Conservation (phyloP, 2,797 vertebrate species). For the Coregonus sp. region DNA sequence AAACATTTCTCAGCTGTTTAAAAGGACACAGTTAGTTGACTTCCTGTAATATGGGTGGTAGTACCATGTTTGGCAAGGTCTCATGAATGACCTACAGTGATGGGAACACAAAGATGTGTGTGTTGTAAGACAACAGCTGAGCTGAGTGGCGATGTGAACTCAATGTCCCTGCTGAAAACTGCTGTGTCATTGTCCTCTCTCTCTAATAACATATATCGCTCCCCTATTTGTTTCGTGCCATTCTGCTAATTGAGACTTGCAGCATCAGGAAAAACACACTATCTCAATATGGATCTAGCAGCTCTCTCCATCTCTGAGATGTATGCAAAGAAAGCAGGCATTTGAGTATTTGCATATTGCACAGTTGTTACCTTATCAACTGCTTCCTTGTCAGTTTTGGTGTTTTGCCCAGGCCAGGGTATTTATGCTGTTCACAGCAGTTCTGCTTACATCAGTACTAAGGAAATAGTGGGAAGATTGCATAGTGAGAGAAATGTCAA, state of each 20-base stretch:
- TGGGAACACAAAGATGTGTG: constrained; percentile 44
- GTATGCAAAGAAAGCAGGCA: neutral
- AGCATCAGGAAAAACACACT: neutral
- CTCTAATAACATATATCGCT: constrained; percentile 20
- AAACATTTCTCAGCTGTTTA: neutral
- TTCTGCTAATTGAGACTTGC: constrained; percentile 38
- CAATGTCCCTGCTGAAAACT: constrained; percentile 57
- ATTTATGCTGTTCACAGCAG: neutral
- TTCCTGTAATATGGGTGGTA: neutral
- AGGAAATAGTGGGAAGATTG: neutral
- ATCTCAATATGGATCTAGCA: constrained; percentile 26
- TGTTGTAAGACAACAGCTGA: constrained; percentile 45
- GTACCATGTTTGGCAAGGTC: constrained; percentile 20
- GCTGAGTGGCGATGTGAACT: constrained; percentile 26
- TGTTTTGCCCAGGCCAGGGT: neutral
- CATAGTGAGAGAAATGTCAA: neutral
- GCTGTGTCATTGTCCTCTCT: constrained; percentile 67
- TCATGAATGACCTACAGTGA: constrained; percentile 53
- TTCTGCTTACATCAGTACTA: neutral
- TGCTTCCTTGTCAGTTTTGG: constrained; percentile 8
- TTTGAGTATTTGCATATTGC: neutral
- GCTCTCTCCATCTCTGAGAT: constrained; percentile 23
- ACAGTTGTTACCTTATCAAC: neutral
- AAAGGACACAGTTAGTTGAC: neutral
- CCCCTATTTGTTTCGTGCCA: constrained; percentile 45